Percentiles rank a stretch among this genome's conserved stretches.
These are phyloP conservation scores for Pseudorhombus dupliciocellatus DNA, from an alignment of 2,113 vertebrate genomes.

Conservation along the genomic window DNA sequence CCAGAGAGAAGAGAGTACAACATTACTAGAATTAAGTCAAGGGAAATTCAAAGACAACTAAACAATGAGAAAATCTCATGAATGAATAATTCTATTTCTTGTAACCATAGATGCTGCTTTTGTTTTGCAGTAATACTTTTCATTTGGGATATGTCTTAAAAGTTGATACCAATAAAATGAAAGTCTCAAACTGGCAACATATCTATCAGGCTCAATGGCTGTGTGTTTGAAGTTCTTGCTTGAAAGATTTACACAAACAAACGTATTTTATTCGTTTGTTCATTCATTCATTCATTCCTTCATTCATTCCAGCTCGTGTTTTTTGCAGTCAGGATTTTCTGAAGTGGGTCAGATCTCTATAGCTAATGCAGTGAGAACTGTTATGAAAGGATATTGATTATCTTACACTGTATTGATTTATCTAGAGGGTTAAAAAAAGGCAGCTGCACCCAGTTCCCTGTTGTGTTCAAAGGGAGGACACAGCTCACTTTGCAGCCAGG, in stretches of 20 bases:
- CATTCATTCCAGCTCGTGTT: neutral
- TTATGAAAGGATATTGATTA: neutral
- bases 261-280: neutral
- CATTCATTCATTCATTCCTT: no score
- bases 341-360: slow-evolving; percentile 2
- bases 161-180: no score
- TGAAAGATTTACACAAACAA: neutral
- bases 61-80: no score
- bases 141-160: no score
- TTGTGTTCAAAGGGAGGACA: slow-evolving; percentile 22
- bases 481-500: slow-evolving; percentile 32
- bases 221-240: neutral
- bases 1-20: no score
- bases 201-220: neutral
- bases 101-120: no score
- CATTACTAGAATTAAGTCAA: no score
- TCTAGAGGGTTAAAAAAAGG: neutral
- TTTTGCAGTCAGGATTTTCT: slow-evolving; percentile 1
- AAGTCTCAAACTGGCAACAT: neutral
- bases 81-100: no score
- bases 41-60: no score
- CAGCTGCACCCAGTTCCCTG: slow-evolving; percentile 2
- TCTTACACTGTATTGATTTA: neutral
- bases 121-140: no score
- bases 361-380: neutral